A percentile compares a stretch with the other conserved stretches of the same genome.
These are phyloP conservation scores for Phymorhynchus buccinoides DNA, from an alignment of 1,140 invertebrate species.

Conservation along the genomic window DNA sequence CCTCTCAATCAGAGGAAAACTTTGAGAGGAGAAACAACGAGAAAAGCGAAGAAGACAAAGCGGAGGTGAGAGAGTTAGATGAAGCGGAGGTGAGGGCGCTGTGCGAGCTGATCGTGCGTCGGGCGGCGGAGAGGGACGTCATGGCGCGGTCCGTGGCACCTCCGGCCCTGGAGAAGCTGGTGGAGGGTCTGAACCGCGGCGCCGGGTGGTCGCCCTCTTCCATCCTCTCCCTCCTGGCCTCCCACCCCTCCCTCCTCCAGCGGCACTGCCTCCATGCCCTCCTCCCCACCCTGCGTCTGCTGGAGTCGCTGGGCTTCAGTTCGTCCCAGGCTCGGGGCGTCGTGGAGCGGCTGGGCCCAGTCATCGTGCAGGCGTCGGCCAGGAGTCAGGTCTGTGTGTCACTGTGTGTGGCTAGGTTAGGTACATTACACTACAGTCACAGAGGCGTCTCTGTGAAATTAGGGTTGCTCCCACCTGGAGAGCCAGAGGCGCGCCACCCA, in stretches of 20 bases:
- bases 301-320: constrained; percentile 10
- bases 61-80: neutral
- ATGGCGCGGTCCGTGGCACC: constrained; percentile 22
- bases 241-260: constrained; percentile 4
- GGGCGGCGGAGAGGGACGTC: constrained; percentile 19
- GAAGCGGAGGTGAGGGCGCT: constrained; percentile 4
- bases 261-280: neutral
- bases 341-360: neutral
- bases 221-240: constrained; percentile 11
- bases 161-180: neutral
- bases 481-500: no score
- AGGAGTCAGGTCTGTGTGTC: no score
- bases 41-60: neutral
- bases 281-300: neutral
- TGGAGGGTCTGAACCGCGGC: neutral
- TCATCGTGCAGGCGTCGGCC: neutral
- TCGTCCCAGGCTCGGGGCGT: neutral
- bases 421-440: no score
- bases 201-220: neutral
- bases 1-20: neutral
- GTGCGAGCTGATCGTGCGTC: neutral
- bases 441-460: no score
- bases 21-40: neutral
- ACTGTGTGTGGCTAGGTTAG: no score
- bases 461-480: no score